phyloP scores from a whole-genome alignment of 2,888 invertebrate species.

The Acanthopleura granulata region DNA sequence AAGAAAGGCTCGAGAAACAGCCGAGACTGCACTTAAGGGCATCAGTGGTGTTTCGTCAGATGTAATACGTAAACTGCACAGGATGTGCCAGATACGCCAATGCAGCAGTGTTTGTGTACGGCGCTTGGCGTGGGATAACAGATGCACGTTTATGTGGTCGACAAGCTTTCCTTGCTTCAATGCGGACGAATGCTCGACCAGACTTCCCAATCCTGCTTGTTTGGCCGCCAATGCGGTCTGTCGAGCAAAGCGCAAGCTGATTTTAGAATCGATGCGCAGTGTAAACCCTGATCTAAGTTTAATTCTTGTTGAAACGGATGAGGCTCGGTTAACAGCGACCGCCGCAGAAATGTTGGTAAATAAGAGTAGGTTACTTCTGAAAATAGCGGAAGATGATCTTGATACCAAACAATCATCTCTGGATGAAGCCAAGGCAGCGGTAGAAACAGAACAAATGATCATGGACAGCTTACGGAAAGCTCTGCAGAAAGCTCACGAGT shows the following conservation, averaged over 20 bases:
- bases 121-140: background rate
- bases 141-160: background rate
- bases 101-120: background rate
- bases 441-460: slow-evolving; percentile 4
- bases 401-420: background rate
- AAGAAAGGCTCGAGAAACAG: background rate
- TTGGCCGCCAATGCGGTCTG: background rate
- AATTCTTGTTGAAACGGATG: background rate
- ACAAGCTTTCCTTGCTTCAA: background rate
- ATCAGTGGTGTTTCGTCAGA: background rate
- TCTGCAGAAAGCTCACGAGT: background rate
- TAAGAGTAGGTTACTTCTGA: background rate
- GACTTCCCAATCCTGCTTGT: background rate
- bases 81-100: background rate
- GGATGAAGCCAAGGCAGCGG: background rate
- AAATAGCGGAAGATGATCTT: background rate
- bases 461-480: background rate
- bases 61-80: background rate
- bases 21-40: background rate
- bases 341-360: slow-evolving; percentile 9
- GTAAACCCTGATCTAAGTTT: background rate
- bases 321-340: background rate
- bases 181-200: background rate
- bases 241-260: slow-evolving; percentile 1
- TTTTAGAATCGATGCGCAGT: background rate